Percentiles rank a stretch among this genome's conserved stretches.
Evolutionary conservation across 2,113 vertebrate species (phyloP).

Genomic region (Neopipo cinnamomea): DNA sequence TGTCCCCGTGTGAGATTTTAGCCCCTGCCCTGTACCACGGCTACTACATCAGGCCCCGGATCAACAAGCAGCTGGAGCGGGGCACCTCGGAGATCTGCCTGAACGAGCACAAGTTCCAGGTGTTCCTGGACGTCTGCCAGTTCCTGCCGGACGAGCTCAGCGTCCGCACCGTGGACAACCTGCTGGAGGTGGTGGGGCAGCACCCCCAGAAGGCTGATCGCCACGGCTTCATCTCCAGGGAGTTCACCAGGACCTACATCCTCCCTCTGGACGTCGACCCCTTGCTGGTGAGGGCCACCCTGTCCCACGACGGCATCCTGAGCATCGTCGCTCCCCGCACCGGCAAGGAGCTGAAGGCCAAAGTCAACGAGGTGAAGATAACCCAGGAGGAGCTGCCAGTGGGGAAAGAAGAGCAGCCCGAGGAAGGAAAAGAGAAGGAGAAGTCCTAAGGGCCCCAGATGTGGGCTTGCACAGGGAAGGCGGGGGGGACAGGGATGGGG

Average conservation of each 20-base stretch:
- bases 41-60: constrained; percentile 84
- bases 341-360: constrained; percentile 70
- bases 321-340: constrained; percentile 79
- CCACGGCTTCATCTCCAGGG: constrained; percentile 83
- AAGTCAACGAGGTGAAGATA: constrained; percentile 75
- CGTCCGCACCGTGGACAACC: constrained; percentile 85
- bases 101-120: constrained; percentile 82
- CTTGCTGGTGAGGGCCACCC: constrained; percentile 75
- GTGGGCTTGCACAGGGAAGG: neutral
- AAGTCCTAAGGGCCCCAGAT: constrained; percentile 18
- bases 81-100: constrained; percentile 81
- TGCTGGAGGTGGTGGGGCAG: constrained; percentile 82
- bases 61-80: constrained; percentile 75
- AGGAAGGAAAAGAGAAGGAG: constrained; percentile 1
- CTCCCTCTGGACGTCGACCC: constrained; percentile 84
- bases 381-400: constrained; percentile 48
- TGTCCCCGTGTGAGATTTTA: constrained; percentile 80
- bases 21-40: constrained; percentile 85
- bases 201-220: constrained; percentile 82
- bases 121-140: constrained; percentile 85
- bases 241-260: constrained; percentile 86
- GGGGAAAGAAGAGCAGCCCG: constrained; percentile 8
- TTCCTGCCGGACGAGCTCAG: constrained; percentile 83
- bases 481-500: neutral
- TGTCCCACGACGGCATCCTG: constrained; percentile 85